phyloP scores from a whole-genome alignment of 1,140 invertebrate genomes.

The Plutomurus gul region DNA sequence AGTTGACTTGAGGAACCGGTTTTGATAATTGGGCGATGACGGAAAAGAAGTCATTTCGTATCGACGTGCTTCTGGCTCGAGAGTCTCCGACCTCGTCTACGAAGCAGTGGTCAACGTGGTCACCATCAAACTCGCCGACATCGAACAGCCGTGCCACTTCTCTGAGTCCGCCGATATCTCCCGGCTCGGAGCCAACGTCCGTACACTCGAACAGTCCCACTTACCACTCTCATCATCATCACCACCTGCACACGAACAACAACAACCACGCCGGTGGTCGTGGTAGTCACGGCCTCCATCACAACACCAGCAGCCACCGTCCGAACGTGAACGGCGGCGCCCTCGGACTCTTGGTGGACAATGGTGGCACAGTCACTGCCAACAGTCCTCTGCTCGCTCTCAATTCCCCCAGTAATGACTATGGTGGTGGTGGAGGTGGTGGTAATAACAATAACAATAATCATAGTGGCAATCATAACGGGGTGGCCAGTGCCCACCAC shows the following conservation, averaged over 20 bases:
- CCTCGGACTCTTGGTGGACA: background rate
- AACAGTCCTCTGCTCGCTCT: background rate
- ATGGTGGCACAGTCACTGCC: background rate
- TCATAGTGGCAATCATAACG: background rate
- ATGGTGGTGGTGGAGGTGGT: background rate
- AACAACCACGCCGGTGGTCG: background rate
- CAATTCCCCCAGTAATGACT: background rate
- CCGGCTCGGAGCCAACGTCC: constrained; percentile 56
- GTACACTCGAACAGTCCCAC: constrained; percentile 1
- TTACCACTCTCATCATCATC: constrained; percentile 23
- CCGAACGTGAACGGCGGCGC: background rate
- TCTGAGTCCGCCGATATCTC: constrained; percentile 59
- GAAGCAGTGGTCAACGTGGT: constrained; percentile 40
- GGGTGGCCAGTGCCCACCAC: background rate
- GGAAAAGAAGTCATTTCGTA: constrained; percentile 52
- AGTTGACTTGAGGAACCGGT: no score
- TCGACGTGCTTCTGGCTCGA: constrained; percentile 52
- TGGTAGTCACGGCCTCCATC: background rate
- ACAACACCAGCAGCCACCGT: background rate
- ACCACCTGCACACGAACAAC: background rate
- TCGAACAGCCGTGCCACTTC: constrained; percentile 55
- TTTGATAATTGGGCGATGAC: background rate
- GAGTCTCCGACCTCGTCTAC: constrained; percentile 33
- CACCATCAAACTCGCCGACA: constrained; percentile 36
- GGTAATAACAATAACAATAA: constrained; percentile 32